Evolutionary conservation across 2,113 vertebrate genomes (phyloP).

Genomic region (Scophthalmus maximus): DNA sequence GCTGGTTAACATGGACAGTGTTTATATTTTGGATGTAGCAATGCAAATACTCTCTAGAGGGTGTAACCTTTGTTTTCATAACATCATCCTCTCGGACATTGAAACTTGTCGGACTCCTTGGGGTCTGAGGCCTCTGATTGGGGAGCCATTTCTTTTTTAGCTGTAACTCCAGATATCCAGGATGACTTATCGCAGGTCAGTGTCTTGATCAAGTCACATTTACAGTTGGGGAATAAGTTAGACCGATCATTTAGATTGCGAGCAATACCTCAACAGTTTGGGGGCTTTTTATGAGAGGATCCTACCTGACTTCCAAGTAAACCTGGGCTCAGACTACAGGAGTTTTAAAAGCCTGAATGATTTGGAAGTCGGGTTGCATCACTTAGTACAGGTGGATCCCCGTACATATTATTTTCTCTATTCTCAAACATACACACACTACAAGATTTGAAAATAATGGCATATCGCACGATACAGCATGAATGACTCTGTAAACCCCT

Average conservation of each 20-base stretch:
- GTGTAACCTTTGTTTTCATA: conserved; percentile 52
- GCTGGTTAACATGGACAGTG: neutral
- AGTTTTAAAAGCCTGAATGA: too few species aligned
- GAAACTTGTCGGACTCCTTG: conserved; percentile 5
- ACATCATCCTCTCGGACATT: conserved; percentile 26
- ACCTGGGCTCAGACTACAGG: too few species aligned
- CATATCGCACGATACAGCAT: too few species aligned
- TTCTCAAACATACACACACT: too few species aligned
- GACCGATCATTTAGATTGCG: neutral
- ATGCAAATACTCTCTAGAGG: conserved; percentile 34
- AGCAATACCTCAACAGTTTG: neutral
- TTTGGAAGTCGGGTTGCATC: too few species aligned
- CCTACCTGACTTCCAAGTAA: too few species aligned
- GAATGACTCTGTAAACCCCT: too few species aligned
- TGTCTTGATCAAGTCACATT: conserved; percentile 29
- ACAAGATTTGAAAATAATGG: too few species aligned
- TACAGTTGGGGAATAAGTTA: neutral
- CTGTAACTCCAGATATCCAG: conserved; percentile 29
- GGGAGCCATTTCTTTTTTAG: conserved; percentile 26
- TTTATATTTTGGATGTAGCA: conserved; percentile 12
- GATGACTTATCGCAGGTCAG: conserved; percentile 10
- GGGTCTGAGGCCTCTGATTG: conserved; percentile 20
- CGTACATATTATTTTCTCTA: too few species aligned
- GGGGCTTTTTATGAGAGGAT: too few species aligned
- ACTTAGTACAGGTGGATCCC: too few species aligned